A percentile compares a stretch with the other conserved stretches of the same genome.
Conservation (phyloP, 2,888 invertebrate species). For the Zygogramma bicolorata region DNA sequence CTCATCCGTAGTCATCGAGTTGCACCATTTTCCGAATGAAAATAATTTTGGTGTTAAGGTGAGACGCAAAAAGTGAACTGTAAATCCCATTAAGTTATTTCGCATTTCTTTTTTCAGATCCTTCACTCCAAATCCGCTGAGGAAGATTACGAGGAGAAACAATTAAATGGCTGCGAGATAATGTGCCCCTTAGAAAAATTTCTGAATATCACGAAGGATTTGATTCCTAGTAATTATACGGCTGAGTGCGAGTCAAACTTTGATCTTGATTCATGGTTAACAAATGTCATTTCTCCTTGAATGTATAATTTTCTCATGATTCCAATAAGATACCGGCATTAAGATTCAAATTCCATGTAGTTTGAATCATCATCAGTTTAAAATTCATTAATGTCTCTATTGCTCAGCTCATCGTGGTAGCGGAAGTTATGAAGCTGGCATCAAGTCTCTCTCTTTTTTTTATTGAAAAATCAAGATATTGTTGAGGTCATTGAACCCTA, state of each 20-base stretch:
- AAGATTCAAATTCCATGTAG: too few relatives aligned
- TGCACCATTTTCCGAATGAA: conserved; percentile 52
- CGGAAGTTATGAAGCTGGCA: too few relatives aligned
- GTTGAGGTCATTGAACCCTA: too few relatives aligned
- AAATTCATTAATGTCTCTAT: too few relatives aligned
- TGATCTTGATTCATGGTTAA: conserved; percentile 51
- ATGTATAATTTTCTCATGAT: too few relatives aligned
- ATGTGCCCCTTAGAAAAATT: conserved; percentile 59
- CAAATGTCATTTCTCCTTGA: too few relatives aligned
- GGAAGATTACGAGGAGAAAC: conserved; percentile 51
- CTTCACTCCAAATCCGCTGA: conserved; percentile 55
- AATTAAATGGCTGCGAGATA: conserved; percentile 55
- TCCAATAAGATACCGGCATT: too few relatives aligned
- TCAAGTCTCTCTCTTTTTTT: too few relatives aligned
- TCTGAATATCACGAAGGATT: conserved; percentile 51
- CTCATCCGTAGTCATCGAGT: conserved; percentile 59
- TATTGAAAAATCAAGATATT: too few relatives aligned
- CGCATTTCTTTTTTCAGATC: too few relatives aligned
- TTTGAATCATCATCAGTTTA: too few relatives aligned
- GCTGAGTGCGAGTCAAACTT: conserved; percentile 58
- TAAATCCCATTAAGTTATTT: not conserved
- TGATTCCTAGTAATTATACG: conserved; percentile 61
- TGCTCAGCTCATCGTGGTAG: too few relatives aligned
- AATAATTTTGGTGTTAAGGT: conserved; percentile 57
- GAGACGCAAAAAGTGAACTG: not conserved